These are phyloP conservation scores for Hypomecis punctinalis DNA, from an alignment of 2,888 invertebrate species.

Conservation along the genomic window DNA sequence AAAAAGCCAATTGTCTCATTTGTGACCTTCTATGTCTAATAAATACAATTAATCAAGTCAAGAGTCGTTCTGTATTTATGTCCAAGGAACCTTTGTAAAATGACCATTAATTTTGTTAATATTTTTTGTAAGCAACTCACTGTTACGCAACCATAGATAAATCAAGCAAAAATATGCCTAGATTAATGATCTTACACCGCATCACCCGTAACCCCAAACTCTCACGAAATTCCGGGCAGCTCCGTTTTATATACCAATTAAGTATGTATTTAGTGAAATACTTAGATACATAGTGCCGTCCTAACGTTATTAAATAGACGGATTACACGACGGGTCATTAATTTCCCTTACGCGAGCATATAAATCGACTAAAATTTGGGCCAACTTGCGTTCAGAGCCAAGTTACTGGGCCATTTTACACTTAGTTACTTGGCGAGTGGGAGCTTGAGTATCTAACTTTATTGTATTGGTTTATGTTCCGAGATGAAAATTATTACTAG, in stretches of 20 bases:
- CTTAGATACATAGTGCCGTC: constrained; percentile 19
- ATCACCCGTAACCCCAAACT: not conserved
- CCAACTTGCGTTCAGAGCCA: constrained; percentile 12
- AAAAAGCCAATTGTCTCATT: too few relatives aligned
- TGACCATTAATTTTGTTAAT: too few relatives aligned
- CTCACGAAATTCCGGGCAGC: constrained; percentile 4
- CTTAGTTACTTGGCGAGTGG: constrained; percentile 13
- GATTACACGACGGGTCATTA: constrained; percentile 35
- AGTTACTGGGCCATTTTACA: constrained; percentile 23
- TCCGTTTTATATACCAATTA: constrained; percentile 11
- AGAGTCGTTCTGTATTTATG: too few relatives aligned
- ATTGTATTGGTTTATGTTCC: not conserved
- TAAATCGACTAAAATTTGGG: constrained; percentile 31
- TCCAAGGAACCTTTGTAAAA: too few relatives aligned
- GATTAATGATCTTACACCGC: constrained; percentile 8
- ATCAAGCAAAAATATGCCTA: constrained; percentile 8
- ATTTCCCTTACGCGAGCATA: constrained; percentile 31
- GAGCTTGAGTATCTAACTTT: not conserved
- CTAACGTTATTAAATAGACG: constrained; percentile 31
- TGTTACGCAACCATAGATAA: not conserved
- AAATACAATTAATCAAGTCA: too few relatives aligned
- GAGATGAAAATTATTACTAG: too few relatives aligned
- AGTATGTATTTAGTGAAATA: constrained; percentile 13
- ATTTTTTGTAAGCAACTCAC: not conserved
- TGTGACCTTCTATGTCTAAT: too few relatives aligned